Evolutionary conservation across 2,888 invertebrate genomes (phyloP), one percentile per base, ranked within the genome.

Genomic region (Spisula subtruncata): DNA sequence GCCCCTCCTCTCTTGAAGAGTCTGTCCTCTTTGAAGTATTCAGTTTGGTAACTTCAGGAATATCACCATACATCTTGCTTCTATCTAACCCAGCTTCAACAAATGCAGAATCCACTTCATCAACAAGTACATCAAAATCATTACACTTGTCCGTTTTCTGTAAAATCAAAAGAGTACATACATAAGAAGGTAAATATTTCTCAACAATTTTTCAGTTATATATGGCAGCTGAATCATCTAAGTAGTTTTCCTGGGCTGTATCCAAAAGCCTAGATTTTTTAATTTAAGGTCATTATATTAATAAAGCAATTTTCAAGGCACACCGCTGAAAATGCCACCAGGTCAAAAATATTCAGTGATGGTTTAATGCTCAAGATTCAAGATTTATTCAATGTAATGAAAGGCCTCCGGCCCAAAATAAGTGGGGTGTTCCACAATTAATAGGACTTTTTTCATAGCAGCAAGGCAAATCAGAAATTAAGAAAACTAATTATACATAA

Each of bases 91-190:
- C 79, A 54, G 48, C 71, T 10, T 85, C 32, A 35, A 16, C n/a
- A 8, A 25, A 25, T 54, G 87, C 80, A 8, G 82, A 81, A 6
- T 71, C 54, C 20, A 90, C 83, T 60, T 83, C 88, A 29, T 86
- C 16, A 12, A 91, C 89, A 48, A 93, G 87, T 14, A 89, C 86
- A 41, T 90, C 86, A 81, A 93, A 90, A 29, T 87, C 86, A 82
- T 90, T 91, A 0, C 88, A 48, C 29, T 85, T 60, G 18, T 75
- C 75, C 16, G 87, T 48, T 66, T 88, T 91, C 89, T 89, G 84
- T 32, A 85, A 88, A 81, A 46, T 56, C 18, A 66, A n/a, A 81
- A 51, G 12, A 12, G 51, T 51, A 51, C 51, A 51, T 6, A 25
- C 14, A 25, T 20, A 60, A n/a, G n/a, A n/a, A 60, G n/a, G n/a